Conservation (phyloP, 53 echinoderm and acorn worm genomes). For the Paracentrotus lividus region DNA sequence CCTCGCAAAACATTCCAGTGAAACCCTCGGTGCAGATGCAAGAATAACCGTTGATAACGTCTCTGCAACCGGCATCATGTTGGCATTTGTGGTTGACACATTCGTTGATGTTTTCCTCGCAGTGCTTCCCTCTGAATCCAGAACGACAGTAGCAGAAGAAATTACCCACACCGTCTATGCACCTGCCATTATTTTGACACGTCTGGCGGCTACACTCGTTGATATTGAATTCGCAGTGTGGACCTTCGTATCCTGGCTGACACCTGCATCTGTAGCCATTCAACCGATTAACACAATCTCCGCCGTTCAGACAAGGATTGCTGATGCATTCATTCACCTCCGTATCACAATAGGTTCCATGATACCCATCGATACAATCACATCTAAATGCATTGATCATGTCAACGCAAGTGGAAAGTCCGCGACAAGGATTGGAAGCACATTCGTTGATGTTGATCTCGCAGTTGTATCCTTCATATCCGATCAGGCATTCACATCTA, state of each 20-base stretch:
- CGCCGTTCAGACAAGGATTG: conserved; percentile 75
- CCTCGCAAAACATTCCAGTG: conserved; percentile 63
- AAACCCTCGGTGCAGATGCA: conserved; percentile 64
- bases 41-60: conserved; percentile 57
- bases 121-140: conserved; percentile 69
- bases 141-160: conserved; percentile 65
- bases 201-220: conserved; percentile 59
- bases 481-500: conserved; percentile 66
- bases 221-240: conserved; percentile 66
- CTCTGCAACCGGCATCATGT: conserved; percentile 73
- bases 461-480: conserved; percentile 72
- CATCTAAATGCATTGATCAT: conserved; percentile 79
- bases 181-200: conserved; percentile 70
- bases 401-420: conserved; percentile 81
- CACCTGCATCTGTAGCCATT: conserved; percentile 67
- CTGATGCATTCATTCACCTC: conserved; percentile 76
- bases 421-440: conserved; percentile 76
- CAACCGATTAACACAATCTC: conserved; percentile 57
- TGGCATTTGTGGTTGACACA: conserved; percentile 74
- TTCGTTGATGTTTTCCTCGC: conserved; percentile 76
- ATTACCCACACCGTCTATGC: conserved; percentile 51
- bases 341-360: conserved; percentile 60
- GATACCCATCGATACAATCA: conserved; percentile 74
- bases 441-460: conserved; percentile 80
- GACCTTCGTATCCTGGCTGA: conserved; percentile 77